These are phyloP conservation scores for Heterohyrax brucei DNA, from an alignment of 2,797 vertebrate genomes.

Conservation along the genomic window DNA sequence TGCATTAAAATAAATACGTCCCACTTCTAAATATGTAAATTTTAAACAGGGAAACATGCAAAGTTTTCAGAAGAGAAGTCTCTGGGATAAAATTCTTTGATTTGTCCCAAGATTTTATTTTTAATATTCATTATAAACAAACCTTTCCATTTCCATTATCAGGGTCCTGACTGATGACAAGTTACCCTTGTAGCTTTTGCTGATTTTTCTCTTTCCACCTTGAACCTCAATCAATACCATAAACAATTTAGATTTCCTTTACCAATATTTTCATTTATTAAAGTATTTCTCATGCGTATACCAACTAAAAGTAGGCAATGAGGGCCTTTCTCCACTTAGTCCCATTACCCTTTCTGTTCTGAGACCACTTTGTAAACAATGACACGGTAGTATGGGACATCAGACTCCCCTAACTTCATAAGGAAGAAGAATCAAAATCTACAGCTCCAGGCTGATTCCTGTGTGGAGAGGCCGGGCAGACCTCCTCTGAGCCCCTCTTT, in stretches of 20 bases:
- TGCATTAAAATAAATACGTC: conserved; percentile 7
- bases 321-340: background rate
- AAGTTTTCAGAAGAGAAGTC: background rate
- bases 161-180: background rate
- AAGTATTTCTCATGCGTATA: background rate
- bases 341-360: background rate
- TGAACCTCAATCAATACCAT: background rate
- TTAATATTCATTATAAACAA: background rate
- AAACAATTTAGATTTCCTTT: background rate
- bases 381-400: background rate
- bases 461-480: background rate
- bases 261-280: background rate
- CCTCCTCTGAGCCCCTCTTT: background rate
- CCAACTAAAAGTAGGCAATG: background rate
- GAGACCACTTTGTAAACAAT: background rate
- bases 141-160: background rate
- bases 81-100: background rate
- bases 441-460: background rate
- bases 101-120: background rate
- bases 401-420: background rate
- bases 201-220: background rate
- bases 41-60: background rate
- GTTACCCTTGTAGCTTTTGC: background rate
- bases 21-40: background rate
- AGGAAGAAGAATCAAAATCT: no score